These are phyloP conservation scores for Erannis defoliaria DNA, from an alignment of 2,888 invertebrate species.

Conservation along the genomic window DNA sequence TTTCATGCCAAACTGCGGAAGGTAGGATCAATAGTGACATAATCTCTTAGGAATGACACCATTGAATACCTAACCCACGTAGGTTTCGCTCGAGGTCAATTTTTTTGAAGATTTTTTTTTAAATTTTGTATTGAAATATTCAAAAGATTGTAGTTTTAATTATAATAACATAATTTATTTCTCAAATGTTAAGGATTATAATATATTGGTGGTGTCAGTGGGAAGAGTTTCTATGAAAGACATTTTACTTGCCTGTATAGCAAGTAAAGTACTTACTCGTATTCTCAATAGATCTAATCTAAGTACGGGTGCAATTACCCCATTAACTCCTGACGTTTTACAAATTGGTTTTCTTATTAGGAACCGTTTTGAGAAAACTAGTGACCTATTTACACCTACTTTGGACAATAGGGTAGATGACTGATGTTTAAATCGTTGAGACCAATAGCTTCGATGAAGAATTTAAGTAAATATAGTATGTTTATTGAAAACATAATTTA, in stretches of 20 bases:
- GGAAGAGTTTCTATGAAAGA: not conserved
- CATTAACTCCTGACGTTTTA: slow-evolving; percentile 22
- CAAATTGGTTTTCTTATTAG: slow-evolving; percentile 28
- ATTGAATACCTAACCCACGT: slow-evolving; percentile 25
- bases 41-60: slow-evolving; percentile 28
- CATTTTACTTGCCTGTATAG: too few species aligned
- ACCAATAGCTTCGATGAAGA: too few species aligned
- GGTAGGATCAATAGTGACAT: slow-evolving; percentile 21
- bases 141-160: too few species aligned
- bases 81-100: slow-evolving; percentile 25
- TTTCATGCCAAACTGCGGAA: not conserved
- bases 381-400: not conserved
- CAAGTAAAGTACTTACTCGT: not conserved
- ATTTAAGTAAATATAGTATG: too few species aligned
- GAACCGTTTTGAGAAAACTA: slow-evolving; percentile 19
- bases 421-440: too few species aligned
- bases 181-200: not conserved
- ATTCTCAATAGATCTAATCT: slow-evolving; percentile 18
- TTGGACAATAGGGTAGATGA: too few species aligned
- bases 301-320: slow-evolving; percentile 20
- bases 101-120: slow-evolving; percentile 2
- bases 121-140: too few species aligned
- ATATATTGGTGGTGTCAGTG: not conserved
- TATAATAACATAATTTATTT: not conserved
- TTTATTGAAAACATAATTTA: too few species aligned